These are phyloP conservation scores for Thripadectes ignobilis DNA, from an alignment of 2,797 vertebrate genomes.

Conservation along the genomic window DNA sequence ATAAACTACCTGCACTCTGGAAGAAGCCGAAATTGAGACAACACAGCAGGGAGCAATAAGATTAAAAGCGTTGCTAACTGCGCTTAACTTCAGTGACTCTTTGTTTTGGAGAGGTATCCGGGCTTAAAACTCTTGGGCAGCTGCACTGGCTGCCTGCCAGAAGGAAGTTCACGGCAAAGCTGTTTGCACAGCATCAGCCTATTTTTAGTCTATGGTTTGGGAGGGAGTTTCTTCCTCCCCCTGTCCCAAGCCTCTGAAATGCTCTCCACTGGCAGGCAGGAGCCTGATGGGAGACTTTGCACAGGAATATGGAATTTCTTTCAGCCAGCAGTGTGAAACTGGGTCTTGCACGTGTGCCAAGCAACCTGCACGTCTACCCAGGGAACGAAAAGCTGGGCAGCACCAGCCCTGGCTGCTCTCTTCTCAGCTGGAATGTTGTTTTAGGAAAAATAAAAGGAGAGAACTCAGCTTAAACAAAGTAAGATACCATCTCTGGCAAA, in stretches of 20 bases:
- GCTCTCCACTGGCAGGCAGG: neutral
- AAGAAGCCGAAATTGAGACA: neutral
- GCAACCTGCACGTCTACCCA: neutral
- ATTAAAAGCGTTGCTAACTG: neutral
- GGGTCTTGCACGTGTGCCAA: neutral
- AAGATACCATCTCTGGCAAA: neutral
- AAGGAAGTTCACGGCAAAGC: slow-evolving; percentile 30
- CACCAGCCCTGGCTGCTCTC: neutral
- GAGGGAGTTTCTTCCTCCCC: neutral
- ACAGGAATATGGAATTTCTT: neutral
- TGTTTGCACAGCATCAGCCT: slow-evolving; percentile 12
- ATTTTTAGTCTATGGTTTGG: slow-evolving; percentile 17
- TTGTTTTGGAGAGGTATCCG: slow-evolving; percentile 29
- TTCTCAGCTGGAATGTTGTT: neutral
- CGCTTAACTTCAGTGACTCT: neutral
- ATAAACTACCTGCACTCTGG: neutral
- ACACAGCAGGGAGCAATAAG: neutral
- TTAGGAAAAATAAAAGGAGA: neutral
- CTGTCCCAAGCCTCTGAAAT: neutral
- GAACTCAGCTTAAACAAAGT: neutral
- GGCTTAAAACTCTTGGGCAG: neutral
- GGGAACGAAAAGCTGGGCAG: neutral
- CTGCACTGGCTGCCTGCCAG: slow-evolving; percentile 13
- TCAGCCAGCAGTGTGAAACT: neutral
- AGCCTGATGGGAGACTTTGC: neutral